Evolutionary conservation across 2,888 invertebrate genomes (phyloP).

Genomic region (Pemphredon lugubris): DNA sequence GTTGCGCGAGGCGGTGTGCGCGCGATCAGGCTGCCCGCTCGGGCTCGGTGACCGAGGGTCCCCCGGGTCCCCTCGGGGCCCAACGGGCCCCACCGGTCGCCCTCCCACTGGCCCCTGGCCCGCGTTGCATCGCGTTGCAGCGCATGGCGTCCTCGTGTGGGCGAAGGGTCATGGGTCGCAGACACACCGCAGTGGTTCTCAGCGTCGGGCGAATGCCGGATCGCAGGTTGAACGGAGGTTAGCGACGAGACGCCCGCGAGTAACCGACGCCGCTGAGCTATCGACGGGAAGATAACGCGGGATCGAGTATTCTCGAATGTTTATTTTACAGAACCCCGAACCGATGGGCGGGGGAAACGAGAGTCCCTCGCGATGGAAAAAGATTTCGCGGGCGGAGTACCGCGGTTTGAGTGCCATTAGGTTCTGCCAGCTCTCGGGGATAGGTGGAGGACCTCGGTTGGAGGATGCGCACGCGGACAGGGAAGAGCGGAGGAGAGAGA

Average conservation of each 20-base stretch:
- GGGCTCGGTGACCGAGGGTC: slow-evolving; percentile 75
- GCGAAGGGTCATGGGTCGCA: slow-evolving; percentile 80
- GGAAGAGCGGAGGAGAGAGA: slow-evolving; percentile 17
- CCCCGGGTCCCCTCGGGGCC: slow-evolving; percentile 62
- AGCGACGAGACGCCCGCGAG: too few relatives aligned
- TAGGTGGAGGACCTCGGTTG: slow-evolving; percentile 41
- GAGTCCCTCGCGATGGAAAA: too few relatives aligned
- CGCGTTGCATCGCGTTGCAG: slow-evolving; percentile 70
- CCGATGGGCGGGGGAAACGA: too few relatives aligned
- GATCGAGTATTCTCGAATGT: too few relatives aligned
- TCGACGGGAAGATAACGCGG: neutral
- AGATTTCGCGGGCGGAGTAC: too few relatives aligned
- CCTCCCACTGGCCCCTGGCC: slow-evolving; percentile 70
- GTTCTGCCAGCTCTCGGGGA: slow-evolving; percentile 31
- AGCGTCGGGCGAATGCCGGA: slow-evolving; percentile 42
- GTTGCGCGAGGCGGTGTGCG: slow-evolving; percentile 73
- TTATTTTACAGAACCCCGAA: too few relatives aligned
- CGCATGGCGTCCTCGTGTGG: slow-evolving; percentile 78
- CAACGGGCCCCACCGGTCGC: slow-evolving; percentile 67
- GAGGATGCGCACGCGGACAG: slow-evolving; percentile 15
- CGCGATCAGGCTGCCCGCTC: slow-evolving; percentile 67
- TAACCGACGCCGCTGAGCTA: too few relatives aligned
- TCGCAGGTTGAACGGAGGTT: slow-evolving; percentile 24
- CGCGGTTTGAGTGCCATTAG: slow-evolving; percentile 46
- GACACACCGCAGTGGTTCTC: slow-evolving; percentile 77